Evolutionary conservation across 2,888 invertebrate genomes (phyloP).

Genomic region (Apeira syringaria): DNA sequence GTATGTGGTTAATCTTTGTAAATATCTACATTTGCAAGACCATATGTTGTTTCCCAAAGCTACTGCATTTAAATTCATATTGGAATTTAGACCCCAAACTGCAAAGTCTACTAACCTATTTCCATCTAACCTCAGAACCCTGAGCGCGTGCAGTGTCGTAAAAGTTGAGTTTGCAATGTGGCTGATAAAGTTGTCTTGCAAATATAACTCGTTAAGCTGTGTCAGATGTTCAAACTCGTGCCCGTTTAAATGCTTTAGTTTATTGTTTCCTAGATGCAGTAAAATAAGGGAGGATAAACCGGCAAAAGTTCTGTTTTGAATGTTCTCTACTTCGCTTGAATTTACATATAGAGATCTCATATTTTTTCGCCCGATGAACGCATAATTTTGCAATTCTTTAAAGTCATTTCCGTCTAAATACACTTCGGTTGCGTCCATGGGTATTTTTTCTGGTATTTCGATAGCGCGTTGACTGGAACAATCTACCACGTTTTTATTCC

Average conservation of each 20-base stretch:
- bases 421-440: conserved; percentile 97
- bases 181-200: conserved; percentile 92
- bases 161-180: conserved; percentile 92
- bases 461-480: conserved; percentile 91
- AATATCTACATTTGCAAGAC: conserved; percentile 95
- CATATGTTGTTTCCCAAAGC: conserved; percentile 93
- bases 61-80: conserved; percentile 87
- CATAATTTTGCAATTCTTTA: conserved; percentile 92
- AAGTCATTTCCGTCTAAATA: conserved; percentile 96
- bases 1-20: conserved; percentile 92
- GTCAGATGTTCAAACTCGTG: conserved; percentile 93
- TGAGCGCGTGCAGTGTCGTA: conserved; percentile 88
- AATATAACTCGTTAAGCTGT: conserved; percentile 91
- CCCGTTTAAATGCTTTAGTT: conserved; percentile 89
- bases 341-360: conserved; percentile 94
- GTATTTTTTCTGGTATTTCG: conserved; percentile 93
- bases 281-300: conserved; percentile 91
- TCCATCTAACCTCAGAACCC: conserved; percentile 91
- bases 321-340: conserved; percentile 91
- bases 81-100: conserved; percentile 88
- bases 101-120: conserved; percentile 91
- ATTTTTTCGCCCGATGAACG: conserved; percentile 95
- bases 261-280: conserved; percentile 94
- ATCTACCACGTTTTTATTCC: conserved; percentile 96
- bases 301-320: conserved; percentile 95